phyloP scores from a whole-genome alignment of 2,888 invertebrate genomes.

The Heliconius charithonia region DNA sequence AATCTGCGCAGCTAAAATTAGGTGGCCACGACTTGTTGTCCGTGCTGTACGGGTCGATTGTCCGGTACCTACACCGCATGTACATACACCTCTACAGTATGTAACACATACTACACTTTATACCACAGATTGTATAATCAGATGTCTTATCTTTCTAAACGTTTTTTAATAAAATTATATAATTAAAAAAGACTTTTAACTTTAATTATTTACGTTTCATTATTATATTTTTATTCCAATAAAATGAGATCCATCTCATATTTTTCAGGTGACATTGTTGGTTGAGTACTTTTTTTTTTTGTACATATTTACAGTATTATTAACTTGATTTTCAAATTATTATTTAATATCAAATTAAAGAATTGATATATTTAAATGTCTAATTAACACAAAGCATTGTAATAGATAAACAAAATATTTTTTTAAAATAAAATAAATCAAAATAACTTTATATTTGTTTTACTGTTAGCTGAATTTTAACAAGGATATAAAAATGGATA shows the following conservation, averaged over 20 bases:
- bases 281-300: not conserved
- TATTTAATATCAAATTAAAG: not conserved
- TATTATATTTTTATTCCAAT: not conserved
- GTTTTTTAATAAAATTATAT: not conserved
- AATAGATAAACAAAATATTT: not conserved
- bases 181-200: not conserved
- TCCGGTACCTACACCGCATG: not conserved
- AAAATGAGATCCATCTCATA: not conserved
- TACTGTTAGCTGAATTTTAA: slow-evolving; percentile 23
- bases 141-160: not conserved
- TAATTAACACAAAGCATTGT: not conserved
- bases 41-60: not conserved
- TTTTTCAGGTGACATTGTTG: not conserved
- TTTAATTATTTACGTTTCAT: not conserved
- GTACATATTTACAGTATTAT: not conserved
- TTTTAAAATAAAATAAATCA: too few relatives aligned
- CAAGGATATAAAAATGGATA: not conserved
- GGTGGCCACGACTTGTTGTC: too few relatives aligned
- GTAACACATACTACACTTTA: slow-evolving; percentile 5
- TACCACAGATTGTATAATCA: not conserved
- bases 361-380: not conserved
- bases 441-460: not conserved
- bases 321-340: not conserved
- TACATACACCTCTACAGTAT: not conserved
- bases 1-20: too few relatives aligned